Evolutionary conservation across 2,113 vertebrate species (phyloP).

Genomic region (Pipra filicauda): DNA sequence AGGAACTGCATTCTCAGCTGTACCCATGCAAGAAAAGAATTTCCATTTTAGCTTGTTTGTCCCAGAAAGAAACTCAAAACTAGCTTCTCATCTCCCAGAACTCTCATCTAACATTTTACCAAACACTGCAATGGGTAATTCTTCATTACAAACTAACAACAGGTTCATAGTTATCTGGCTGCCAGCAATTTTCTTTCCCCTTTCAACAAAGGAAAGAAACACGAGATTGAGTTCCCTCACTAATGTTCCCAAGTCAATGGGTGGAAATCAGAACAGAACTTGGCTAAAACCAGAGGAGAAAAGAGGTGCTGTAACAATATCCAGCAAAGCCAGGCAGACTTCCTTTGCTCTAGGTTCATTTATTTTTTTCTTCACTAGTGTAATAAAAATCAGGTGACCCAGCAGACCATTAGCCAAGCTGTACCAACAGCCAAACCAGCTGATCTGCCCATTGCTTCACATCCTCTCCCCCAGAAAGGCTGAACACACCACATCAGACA

Average conservation of each 20-base stretch:
- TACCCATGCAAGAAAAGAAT: background rate
- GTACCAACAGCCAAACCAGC: background rate
- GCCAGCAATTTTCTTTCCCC: background rate
- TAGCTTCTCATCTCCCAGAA: background rate
- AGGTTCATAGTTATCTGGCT: background rate
- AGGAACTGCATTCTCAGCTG: background rate
- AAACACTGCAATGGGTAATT: background rate
- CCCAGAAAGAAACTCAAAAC: background rate
- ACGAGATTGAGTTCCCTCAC: accelerated
- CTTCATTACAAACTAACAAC: background rate
- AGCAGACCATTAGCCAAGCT: background rate
- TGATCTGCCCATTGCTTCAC: background rate
- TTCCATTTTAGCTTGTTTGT: background rate
- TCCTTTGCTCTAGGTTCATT: background rate
- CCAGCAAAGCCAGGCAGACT: background rate
- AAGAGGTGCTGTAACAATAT: accelerated
- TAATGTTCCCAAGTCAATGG: background rate
- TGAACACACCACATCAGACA: background rate
- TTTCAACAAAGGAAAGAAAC: background rate
- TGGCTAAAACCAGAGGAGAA: background rate
- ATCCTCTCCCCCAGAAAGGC: background rate
- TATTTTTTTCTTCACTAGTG: background rate
- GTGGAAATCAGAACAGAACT: background rate
- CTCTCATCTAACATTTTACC: background rate
- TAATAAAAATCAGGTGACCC: background rate